A percentile compares a stretch with the other conserved stretches of the same genome.
These are phyloP conservation scores for Actenoides lindsayi DNA, from an alignment of 2,113 vertebrate genomes.

Conservation along the genomic window DNA sequence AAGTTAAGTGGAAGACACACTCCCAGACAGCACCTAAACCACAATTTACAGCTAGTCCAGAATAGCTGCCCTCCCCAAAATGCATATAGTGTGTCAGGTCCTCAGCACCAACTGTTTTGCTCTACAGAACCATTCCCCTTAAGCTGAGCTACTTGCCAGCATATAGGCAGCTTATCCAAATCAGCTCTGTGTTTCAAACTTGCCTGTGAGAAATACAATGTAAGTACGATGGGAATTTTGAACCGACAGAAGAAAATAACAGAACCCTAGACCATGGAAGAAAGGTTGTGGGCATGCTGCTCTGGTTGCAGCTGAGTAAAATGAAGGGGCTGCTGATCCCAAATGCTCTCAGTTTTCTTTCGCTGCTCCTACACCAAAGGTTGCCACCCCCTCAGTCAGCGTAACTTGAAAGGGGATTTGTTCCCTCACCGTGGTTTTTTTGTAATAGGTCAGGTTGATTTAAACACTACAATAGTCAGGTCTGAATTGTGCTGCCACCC, in stretches of 20 bases:
- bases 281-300: neutral
- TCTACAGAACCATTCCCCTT: neutral
- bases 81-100: accelerated
- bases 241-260: neutral
- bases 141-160: neutral
- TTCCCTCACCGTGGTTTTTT: neutral
- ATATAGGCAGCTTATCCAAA: neutral
- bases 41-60: neutral
- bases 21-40: neutral
- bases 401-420: neutral
- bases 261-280: neutral
- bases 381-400: neutral
- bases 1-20: neutral
- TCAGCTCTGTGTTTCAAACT: neutral
- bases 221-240: neutral
- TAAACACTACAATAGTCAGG: neutral
- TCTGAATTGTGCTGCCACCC: neutral
- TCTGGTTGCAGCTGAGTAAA: neutral
- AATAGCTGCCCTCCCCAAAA: neutral
- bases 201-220: neutral
- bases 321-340: neutral
- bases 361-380: neutral
- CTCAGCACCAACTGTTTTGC: neutral
- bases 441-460: neutral
- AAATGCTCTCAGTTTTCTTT: neutral